Evolutionary conservation across 2,888 invertebrate species (phyloP), one percentile per base, ranked within the genome.

Genomic region (Lordiphosa fenestrarum): DNA sequence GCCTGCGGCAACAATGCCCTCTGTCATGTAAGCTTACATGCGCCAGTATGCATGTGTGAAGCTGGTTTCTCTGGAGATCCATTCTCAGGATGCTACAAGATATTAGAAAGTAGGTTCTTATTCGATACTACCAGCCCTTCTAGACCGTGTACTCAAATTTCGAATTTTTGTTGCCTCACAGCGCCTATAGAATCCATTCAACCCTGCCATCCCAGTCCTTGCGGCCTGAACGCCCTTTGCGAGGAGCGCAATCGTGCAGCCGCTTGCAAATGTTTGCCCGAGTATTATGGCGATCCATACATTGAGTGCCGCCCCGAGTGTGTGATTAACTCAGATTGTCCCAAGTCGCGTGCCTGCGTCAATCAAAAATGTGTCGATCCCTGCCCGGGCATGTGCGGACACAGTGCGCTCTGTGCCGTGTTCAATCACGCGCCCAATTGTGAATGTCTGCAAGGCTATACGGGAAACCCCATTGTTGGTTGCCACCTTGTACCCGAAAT

Each of bases 321-420:
- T 85, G 91, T 92, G 10, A 91, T 92, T 48, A 93, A 93, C 84
- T 91, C 92, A 1, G 94, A 94, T 75, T 94, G 94, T 80, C 88
- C 91, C 42, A 90, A 90, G 55, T 91, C 91, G 51, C 91, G 91
- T 73, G 92, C 94, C 19, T 94, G 94, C 76, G 91, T 92, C 53
- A 94, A 93, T 87, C 93, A 93, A 78, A 95, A 95, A 91, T 96
- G 96, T 88, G 91, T 92, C 77, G 94, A 96, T 89, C 96, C 96
- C 7, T 96, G 96, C 82, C 92, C 93, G 15, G 95, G 95, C 69
- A 94, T 94, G 56, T 96, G 96, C 86, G 96, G 95, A 40, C 90
- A 94, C 80, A 95, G 95, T 85, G 95, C 96, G 5, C 92, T 92
- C 81, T 94, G 94, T 91, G 92, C 71, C 56, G 93, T 93, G 9